A percentile compares a stretch with the other conserved stretches of the same genome.
phyloP scores from a whole-genome alignment of 2,797 vertebrate genomes.

The Dermochelys coriacea region DNA sequence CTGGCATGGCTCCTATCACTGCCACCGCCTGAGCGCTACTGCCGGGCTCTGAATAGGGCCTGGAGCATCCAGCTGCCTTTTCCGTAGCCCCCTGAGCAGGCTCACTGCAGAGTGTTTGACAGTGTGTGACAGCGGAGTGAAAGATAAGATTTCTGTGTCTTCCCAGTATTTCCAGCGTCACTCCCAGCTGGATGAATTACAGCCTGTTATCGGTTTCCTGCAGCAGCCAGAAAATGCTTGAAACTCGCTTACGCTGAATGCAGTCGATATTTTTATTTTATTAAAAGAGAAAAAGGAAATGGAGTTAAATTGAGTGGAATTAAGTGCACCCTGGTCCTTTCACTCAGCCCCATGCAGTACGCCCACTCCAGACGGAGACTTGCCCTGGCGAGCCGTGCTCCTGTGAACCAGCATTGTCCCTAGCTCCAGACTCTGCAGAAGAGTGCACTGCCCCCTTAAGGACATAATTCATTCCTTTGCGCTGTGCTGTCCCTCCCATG shows the following conservation, averaged over 20 bases:
- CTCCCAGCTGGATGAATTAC: background rate
- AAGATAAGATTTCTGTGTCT: background rate
- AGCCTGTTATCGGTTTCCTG: background rate
- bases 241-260: accelerated
- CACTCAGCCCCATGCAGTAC: background rate
- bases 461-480: background rate
- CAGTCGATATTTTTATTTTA: background rate
- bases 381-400: background rate
- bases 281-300: background rate
- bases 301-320: background rate
- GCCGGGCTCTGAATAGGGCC: background rate
- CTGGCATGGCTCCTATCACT: background rate
- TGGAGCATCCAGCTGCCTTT: background rate
- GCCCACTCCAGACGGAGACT: background rate
- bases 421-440: background rate
- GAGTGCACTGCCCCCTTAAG: background rate
- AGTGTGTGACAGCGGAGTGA: background rate
- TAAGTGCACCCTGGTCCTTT: background rate
- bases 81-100: background rate
- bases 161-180: background rate
- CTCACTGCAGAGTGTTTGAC: background rate
- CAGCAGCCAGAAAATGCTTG: background rate
- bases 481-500: background rate
- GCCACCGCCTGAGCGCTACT: background rate
- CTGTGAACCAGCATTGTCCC: background rate